Percentiles rank a stretch among this genome's conserved stretches.
Evolutionary conservation across 2,888 invertebrate species (phyloP).

Genomic region (Sacculina carcini): DNA sequence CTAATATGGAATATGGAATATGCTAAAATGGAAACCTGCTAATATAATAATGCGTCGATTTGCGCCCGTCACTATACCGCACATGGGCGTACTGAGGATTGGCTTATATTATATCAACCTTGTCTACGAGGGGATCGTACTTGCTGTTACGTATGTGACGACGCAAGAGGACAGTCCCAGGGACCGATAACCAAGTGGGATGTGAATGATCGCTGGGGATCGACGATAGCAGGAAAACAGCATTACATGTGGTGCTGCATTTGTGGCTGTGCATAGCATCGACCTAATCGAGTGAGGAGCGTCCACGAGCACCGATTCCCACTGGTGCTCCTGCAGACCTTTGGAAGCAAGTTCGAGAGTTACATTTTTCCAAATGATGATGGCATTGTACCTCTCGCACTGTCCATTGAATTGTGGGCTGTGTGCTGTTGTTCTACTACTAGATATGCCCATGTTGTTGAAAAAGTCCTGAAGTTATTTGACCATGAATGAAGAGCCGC

Average conservation of each 20-base stretch:
- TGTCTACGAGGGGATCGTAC: background rate
- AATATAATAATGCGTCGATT: no score
- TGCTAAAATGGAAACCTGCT: no score
- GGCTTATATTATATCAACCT: background rate
- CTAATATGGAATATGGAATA: no score
- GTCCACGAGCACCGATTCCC: slow-evolving; percentile 1
- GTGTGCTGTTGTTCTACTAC: no score
- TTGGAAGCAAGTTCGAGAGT: background rate
- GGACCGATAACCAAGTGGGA: slow-evolving; percentile 2
- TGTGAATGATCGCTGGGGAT: background rate
- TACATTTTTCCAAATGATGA: no score
- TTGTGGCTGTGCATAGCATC: slow-evolving; percentile 2
- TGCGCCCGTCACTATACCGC: background rate
- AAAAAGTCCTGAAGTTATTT: no score
- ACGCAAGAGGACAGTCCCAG: background rate
- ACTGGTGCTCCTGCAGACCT: background rate
- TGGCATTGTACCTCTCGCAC: no score
- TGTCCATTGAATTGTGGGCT: no score
- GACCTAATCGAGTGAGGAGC: slow-evolving; percentile 3
- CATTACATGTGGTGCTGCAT: slow-evolving; percentile 3
- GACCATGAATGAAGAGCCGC: no score
- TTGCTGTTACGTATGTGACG: background rate
- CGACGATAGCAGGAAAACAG: slow-evolving; percentile 1
- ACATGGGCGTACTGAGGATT: background rate
- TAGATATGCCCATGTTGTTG: no score